Percentiles rank a stretch among this genome's conserved stretches.
These are phyloP conservation scores for Sphenodon punctatus DNA, from an alignment of 2,797 vertebrate species.

Conservation along the genomic window DNA sequence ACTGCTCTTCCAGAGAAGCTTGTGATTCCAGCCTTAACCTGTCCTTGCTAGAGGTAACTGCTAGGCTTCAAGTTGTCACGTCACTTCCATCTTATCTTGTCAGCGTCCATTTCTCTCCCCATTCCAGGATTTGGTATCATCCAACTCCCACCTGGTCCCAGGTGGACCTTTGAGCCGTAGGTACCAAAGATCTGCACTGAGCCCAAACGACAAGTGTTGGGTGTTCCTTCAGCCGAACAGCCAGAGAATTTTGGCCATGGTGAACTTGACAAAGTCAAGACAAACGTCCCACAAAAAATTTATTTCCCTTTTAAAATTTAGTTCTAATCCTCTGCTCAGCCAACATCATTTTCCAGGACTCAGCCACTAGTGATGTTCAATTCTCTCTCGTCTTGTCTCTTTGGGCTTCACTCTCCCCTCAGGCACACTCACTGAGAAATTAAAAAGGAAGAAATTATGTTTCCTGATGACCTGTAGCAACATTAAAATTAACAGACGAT, in stretches of 20 bases:
- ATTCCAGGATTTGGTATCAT: constrained; percentile 58
- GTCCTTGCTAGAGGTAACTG: constrained; percentile 76
- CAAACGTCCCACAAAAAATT: constrained; percentile 11
- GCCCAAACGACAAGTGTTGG: neutral
- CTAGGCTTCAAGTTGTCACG: constrained; percentile 79
- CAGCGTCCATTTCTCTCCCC: constrained; percentile 80
- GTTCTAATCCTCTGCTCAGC: constrained; percentile 62
- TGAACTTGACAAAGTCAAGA: constrained; percentile 47
- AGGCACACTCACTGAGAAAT: constrained; percentile 75
- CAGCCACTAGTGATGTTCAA: constrained; percentile 33
- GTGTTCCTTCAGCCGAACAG: constrained; percentile 79
- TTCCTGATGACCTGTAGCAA: constrained; percentile 66
- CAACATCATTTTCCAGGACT: constrained; percentile 68
- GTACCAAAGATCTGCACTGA: constrained; percentile 27
- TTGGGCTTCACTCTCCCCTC: constrained; percentile 53
- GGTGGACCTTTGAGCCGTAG: constrained; percentile 20
- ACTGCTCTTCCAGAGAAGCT: constrained; percentile 86
- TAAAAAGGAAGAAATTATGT: constrained; percentile 76
- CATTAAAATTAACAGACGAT: constrained; percentile 62
- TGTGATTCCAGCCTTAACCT: constrained; percentile 82
- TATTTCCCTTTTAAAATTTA: constrained; percentile 46
- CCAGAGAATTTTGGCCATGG: constrained; percentile 82
- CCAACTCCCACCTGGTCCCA: constrained; percentile 54
- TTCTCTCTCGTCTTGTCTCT: constrained; percentile 45
- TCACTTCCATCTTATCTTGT: constrained; percentile 87